Evolutionary conservation across 2,797 vertebrate species (phyloP).

Genomic region (Enteromius argenteus): DNA sequence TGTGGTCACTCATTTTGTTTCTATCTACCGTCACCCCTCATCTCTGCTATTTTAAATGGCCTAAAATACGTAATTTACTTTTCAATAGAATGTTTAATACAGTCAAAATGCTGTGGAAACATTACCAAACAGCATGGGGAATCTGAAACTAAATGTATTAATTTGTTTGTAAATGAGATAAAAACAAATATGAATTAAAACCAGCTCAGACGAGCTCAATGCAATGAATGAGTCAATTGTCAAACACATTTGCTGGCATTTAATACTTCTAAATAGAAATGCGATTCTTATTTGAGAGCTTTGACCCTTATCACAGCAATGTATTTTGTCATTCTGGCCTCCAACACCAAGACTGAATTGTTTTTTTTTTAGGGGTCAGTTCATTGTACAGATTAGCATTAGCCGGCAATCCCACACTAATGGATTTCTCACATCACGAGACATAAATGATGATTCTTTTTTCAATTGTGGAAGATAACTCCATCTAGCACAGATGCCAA

Average conservation of each 20-base stretch:
- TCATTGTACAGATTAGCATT: neutral
- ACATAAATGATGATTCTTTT: conserved; percentile 43
- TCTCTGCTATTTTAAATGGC: neutral
- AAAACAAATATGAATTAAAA: conserved; percentile 24
- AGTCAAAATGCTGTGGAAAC: conserved; percentile 24
- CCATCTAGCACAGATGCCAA: conserved; percentile 49
- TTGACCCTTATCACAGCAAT: conserved; percentile 29
- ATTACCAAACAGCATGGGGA: conserved; percentile 8
- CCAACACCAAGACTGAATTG: neutral
- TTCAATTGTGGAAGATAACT: conserved; percentile 64
- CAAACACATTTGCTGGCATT: conserved; percentile 10
- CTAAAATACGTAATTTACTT: conserved; percentile 27
- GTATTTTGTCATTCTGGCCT: conserved; percentile 25
- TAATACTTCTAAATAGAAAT: neutral
- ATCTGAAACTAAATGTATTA: conserved; percentile 31
- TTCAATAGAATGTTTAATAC: conserved; percentile 28
- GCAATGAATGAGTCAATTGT: neutral
- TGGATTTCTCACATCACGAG: conserved; percentile 60
- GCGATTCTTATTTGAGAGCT: conserved; percentile 24
- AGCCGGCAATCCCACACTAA: conserved; percentile 53
- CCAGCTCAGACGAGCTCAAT: neutral
- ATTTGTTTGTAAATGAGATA: conserved; percentile 38
- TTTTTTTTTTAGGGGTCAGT: neutral
- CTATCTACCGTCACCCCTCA: neutral
- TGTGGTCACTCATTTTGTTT: conserved; percentile 66